Evolutionary conservation across 2,888 invertebrate genomes (phyloP).

Genomic region (Chymomyza fuscimana): DNA sequence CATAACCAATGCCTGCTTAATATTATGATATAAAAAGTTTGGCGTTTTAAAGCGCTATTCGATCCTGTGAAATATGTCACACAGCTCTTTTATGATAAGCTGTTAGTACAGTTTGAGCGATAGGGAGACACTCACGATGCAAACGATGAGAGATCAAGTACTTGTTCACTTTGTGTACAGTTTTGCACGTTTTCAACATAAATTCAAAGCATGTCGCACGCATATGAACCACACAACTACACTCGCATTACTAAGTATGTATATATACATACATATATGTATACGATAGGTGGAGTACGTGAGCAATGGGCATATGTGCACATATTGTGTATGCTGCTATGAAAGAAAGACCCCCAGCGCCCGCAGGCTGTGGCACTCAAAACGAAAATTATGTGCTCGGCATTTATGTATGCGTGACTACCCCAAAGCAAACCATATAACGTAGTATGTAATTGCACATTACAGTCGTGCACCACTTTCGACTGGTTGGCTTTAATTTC

Average conservation of each 20-base stretch:
- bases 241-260: background rate
- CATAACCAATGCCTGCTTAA: too few species aligned
- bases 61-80: background rate
- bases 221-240: constrained; percentile 9
- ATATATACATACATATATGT: background rate
- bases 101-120: background rate
- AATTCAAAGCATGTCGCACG: constrained; percentile 31
- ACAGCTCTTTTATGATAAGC: background rate
- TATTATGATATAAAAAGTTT: background rate
- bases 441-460: constrained; percentile 8
- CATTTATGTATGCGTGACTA: constrained; percentile 8
- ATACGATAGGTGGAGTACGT: background rate
- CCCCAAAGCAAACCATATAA: background rate
- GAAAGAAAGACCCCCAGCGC: background rate
- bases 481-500: constrained; percentile 44
- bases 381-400: constrained; percentile 9
- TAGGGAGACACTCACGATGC: background rate
- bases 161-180: background rate
- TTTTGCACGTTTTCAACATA: constrained; percentile 34
- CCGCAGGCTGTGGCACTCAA: background rate
- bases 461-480: constrained; percentile 2
- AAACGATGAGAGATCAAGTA: background rate
- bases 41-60: background rate
- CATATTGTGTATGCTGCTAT: background rate
- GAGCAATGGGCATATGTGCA: background rate